A percentile compares a stretch with the other conserved stretches of the same genome.
phyloP scores from a whole-genome alignment of 2,888 invertebrate genomes.

The Strigamia maritima region DNA sequence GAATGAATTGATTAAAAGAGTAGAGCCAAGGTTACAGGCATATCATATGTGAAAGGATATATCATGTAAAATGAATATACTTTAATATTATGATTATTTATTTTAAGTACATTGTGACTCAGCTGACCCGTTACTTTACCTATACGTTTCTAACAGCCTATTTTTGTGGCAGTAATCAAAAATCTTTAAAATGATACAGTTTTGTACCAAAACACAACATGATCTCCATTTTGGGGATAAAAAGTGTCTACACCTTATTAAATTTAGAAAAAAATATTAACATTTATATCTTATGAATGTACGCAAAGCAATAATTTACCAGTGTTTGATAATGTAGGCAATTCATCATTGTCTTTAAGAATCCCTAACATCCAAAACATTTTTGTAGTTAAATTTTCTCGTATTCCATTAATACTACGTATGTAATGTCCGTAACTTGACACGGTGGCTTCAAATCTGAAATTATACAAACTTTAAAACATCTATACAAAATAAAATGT shows the following conservation, averaged over 20 bases:
- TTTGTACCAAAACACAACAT: background rate
- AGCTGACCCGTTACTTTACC: too few relatives aligned
- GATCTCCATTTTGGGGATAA: background rate
- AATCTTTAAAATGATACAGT: background rate
- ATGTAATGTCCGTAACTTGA: background rate
- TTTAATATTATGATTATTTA: too few relatives aligned
- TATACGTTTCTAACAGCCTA: too few relatives aligned
- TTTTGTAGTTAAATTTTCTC: background rate
- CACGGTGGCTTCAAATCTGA: background rate
- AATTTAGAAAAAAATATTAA: background rate
- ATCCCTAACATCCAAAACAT: background rate
- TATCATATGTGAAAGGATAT: too few relatives aligned
- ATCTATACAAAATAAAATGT: background rate
- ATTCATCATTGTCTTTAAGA: background rate
- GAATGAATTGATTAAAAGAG: too few relatives aligned
- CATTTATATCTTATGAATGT: background rate
- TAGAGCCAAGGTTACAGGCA: too few relatives aligned
- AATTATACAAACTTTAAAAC: background rate
- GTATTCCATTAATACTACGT: background rate
- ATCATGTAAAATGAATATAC: too few relatives aligned
- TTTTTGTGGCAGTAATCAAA: too few relatives aligned
- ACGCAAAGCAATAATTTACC: background rate
- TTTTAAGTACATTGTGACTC: too few relatives aligned
- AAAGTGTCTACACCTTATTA: background rate
- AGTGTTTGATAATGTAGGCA: background rate